Conservation (phyloP, 2,113 vertebrate species). For the Fukomys damarensis region DNA sequence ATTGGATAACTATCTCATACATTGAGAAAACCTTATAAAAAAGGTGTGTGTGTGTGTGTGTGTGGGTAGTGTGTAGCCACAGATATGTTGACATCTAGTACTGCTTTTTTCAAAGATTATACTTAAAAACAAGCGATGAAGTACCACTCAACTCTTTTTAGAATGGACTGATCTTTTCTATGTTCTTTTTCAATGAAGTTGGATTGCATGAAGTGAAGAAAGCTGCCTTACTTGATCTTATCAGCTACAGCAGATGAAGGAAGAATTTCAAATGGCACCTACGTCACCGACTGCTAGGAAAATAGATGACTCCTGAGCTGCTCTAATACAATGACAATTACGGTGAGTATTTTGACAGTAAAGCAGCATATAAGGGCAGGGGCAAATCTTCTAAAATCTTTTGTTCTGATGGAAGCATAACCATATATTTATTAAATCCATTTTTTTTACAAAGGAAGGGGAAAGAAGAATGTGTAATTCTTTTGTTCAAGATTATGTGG, state of each 20-base stretch:
- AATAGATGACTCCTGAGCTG: background rate
- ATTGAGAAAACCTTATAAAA: background rate
- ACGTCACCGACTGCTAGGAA: background rate
- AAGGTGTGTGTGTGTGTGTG: background rate
- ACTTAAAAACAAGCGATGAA: slow-evolving; percentile 51
- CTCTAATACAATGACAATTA: background rate
- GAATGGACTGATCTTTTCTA: background rate
- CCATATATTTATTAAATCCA: background rate
- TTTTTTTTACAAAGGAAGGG: background rate
- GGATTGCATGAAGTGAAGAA: background rate
- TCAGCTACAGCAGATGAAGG: slow-evolving; percentile 4
- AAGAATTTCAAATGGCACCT: background rate
- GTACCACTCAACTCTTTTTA: slow-evolving; percentile 7
- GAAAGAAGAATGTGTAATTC: background rate
- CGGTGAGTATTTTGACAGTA: background rate
- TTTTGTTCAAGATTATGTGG: background rate
- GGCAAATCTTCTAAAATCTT: background rate
- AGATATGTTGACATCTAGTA: background rate
- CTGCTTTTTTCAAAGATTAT: background rate
- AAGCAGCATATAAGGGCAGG: background rate
- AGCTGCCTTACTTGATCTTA: slow-evolving; percentile 4
- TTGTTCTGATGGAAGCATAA: background rate
- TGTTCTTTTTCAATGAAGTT: slow-evolving; percentile 3
- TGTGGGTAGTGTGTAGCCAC: background rate
- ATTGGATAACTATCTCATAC: background rate